Evolutionary conservation across 2,888 invertebrate species (phyloP).

Genomic region (Aelia acuminata): DNA sequence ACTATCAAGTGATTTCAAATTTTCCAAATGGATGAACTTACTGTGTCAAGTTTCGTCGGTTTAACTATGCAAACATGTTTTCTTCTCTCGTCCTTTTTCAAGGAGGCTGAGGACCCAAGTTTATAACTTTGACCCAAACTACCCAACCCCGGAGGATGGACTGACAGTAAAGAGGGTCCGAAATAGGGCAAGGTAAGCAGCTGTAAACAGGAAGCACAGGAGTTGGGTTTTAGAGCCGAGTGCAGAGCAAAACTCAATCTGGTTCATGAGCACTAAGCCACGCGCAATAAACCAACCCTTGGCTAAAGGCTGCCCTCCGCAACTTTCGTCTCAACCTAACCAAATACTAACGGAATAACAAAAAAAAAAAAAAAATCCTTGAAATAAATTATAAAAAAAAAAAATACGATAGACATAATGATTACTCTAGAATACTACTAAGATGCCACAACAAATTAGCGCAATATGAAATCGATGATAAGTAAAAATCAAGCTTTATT

Average conservation of each 20-base stretch:
- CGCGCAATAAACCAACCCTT: background rate
- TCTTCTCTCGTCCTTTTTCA: background rate
- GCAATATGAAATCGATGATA: too few species aligned
- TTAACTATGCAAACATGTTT: background rate
- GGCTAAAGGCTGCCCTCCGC: background rate
- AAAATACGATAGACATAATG: too few species aligned
- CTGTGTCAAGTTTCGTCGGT: background rate
- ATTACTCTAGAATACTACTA: too few species aligned
- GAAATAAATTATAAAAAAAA: too few species aligned
- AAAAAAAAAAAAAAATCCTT: too few species aligned
- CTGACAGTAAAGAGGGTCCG: background rate
- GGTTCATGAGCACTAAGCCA: constrained; percentile 1
- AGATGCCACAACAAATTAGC: too few species aligned
- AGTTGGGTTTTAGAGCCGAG: background rate
- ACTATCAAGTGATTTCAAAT: too few species aligned
- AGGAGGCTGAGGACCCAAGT: background rate
- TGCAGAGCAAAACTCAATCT: background rate
- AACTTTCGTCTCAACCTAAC: background rate
- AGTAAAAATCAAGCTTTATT: too few species aligned
- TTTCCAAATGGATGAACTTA: background rate
- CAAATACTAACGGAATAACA: too few species aligned
- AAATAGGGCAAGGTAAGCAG: constrained; percentile 35
- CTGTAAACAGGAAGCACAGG: background rate
- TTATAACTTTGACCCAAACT: background rate
- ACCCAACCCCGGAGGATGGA: background rate